phyloP scores from a whole-genome alignment of 23 tunicate genomes.

The Ciona savignyi region DNA sequence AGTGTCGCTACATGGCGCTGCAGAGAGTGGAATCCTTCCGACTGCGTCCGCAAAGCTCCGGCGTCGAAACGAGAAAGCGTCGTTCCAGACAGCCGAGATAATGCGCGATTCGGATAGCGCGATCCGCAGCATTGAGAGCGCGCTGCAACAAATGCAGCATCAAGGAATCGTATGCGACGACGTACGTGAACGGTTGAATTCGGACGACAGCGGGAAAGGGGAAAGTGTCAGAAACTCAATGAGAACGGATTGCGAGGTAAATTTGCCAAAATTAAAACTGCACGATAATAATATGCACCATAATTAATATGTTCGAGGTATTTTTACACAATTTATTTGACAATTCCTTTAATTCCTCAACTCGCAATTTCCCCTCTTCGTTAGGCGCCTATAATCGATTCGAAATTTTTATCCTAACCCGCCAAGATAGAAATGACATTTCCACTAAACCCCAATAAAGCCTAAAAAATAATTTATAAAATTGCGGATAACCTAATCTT shows the following conservation, averaged over 20 bases:
- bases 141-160: slow-evolving; percentile 16
- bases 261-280: too few relatives aligned
- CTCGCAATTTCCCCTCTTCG: too few relatives aligned
- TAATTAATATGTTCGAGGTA: too few relatives aligned
- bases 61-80: slow-evolving; percentile 31
- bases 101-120: slow-evolving; percentile 64
- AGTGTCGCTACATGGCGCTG: slow-evolving; percentile 3
- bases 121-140: slow-evolving; percentile 21
- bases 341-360: too few relatives aligned
- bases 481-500: too few relatives aligned
- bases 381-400: too few relatives aligned
- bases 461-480: too few relatives aligned
- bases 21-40: slow-evolving; percentile 17
- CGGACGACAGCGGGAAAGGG: slow-evolving; percentile 90
- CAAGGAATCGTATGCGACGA: slow-evolving; percentile 9
- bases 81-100: slow-evolving; percentile 38
- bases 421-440: too few relatives aligned
- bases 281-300: too few relatives aligned
- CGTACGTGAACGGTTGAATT: slow-evolving; percentile 40
- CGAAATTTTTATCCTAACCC: too few relatives aligned
- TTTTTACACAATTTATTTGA: too few relatives aligned
- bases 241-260: slow-evolving; percentile 40
- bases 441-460: too few relatives aligned
- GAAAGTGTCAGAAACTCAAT: slow-evolving; percentile 77
- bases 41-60: slow-evolving; percentile 49